Base-by-base conservation (phyloP, 2,113 vertebrate species). In the Ciconia boyciana region DNA sequence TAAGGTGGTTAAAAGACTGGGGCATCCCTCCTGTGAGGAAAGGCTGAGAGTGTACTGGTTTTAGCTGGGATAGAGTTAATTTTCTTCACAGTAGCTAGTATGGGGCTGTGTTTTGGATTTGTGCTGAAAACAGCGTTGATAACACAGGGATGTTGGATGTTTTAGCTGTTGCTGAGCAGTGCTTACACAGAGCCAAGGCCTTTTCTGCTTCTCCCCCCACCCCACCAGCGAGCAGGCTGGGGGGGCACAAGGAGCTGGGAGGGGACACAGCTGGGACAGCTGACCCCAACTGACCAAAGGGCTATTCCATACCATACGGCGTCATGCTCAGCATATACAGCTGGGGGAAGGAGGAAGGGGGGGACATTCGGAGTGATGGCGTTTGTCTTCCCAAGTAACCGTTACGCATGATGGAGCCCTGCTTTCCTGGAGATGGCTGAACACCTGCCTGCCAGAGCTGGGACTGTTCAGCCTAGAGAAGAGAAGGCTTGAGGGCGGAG, bases 301-400 rank as follows among this genome's bases (percentile, higher is more conserved):
- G 20, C 31, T 46, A 17, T 64, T 2, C 32, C 28, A 21, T 31
- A 4, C 26, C 21, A 11, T 74, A 11, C 20, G 49, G 8, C 1
- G 0, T 20, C 5, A 2, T 36, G 26, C 10, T 87, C 36, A 60
- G 36, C 31, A 9, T 4, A 1, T 18, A 52, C 44, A 52, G 64
- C 41, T 48, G 19, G 41, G 6, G 32, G 13, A 49, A 55, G n/a
- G 7, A 65, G 10, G 1, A 55, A 10, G 16, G 14, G 28, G 32
- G 2, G 8, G 18, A 44, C 1, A 0, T 44, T 66, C 0, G 0
- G 36, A 46, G 36, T 7, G 2, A 44, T 0, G 10, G 19, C 1
- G 0, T 34, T 82, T 75, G 22, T 44, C 52, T 82, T 68, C 46
- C 70, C 9, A 58, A 12, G 25, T 66, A 28, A 26, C 52, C 0